Evolutionary conservation across 2,888 invertebrate species (phyloP).

Genomic region (Argyra leucocephala): DNA sequence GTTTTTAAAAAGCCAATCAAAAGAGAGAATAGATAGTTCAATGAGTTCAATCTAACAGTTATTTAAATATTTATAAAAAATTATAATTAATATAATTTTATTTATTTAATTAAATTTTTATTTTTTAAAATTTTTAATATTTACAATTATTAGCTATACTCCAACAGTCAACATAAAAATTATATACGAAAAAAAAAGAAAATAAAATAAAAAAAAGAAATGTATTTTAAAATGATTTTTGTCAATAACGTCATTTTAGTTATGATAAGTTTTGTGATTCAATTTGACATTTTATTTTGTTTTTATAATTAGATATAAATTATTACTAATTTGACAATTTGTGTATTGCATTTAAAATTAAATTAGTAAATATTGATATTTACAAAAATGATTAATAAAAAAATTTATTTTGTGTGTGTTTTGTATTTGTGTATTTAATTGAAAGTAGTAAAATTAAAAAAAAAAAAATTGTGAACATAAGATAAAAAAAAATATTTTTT

Average conservation of each 20-base stretch:
- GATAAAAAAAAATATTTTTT: too few species aligned
- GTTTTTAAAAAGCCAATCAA: not conserved
- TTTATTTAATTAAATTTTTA: not conserved
- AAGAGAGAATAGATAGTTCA: not conserved
- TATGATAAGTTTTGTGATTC: not conserved
- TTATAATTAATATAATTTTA: not conserved
- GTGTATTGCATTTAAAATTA: not conserved
- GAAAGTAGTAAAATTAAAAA: not conserved
- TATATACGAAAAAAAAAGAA: not conserved
- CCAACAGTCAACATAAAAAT: conserved; percentile 1
- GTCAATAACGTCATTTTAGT: not conserved
- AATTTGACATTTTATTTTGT: not conserved
- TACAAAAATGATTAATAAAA: too few species aligned
- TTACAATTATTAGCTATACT: not conserved
- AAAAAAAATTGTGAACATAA: too few species aligned
- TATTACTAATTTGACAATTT: not conserved
- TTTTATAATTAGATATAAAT: not conserved
- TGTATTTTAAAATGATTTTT: too few species aligned
- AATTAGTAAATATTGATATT: too few species aligned
- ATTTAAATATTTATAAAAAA: not conserved
- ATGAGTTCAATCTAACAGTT: not conserved
- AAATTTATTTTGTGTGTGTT: not conserved
- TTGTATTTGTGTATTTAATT: too few species aligned
- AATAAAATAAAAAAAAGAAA: not conserved
- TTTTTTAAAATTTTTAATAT: not conserved